A percentile compares a stretch with the other conserved stretches of the same genome.
Conservation (phyloP, 2,888 invertebrate species). For the Plebejus melissa region DNA sequence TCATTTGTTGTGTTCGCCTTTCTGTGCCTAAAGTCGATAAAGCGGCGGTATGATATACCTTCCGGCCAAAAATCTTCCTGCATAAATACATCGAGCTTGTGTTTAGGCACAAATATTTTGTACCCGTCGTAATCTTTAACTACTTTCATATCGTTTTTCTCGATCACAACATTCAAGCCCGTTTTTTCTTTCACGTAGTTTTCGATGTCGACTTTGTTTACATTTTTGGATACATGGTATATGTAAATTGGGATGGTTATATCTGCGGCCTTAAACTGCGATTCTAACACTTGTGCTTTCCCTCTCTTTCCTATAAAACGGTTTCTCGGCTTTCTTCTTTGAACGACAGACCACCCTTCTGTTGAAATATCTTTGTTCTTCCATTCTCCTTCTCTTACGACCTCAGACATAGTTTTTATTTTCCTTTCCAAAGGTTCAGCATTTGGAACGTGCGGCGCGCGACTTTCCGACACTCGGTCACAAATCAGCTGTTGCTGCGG, state of each 20-base stretch:
- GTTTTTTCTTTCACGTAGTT: slow-evolving; percentile 1
- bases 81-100: slow-evolving; percentile 1
- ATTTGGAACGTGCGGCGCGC: background rate
- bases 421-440: background rate
- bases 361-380: background rate
- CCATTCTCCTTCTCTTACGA: background rate
- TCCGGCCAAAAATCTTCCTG: background rate
- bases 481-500: background rate
- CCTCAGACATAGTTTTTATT: background rate
- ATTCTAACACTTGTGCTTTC: background rate
- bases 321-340: background rate
- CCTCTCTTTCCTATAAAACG: background rate
- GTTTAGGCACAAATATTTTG: slow-evolving; percentile 12
- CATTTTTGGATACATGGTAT: background rate
- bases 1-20: background rate
- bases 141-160: background rate
- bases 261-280: background rate
- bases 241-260: background rate
- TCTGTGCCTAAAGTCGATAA: background rate
- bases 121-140: background rate
- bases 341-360: background rate
- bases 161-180: background rate
- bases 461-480: background rate
- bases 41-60: background rate
- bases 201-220: background rate